Evolutionary conservation across 2,113 vertebrate genomes (phyloP).

Genomic region (Microcebus ravelobensis): DNA sequence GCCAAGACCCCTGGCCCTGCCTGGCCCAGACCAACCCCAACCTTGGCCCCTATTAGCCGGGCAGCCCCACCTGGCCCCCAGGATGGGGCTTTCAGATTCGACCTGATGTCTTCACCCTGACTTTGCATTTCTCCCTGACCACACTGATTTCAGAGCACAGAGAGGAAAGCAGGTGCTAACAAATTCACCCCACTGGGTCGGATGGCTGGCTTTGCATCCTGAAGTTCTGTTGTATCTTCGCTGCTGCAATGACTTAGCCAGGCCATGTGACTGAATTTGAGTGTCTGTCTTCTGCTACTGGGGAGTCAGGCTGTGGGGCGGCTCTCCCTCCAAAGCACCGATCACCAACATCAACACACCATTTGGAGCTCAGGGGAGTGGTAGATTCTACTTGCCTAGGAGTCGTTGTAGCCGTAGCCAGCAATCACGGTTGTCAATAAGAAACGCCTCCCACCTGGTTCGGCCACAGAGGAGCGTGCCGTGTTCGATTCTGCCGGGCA

Average conservation of each 20-base stretch:
- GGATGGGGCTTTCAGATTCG: background rate
- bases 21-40: background rate
- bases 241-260: too few species aligned
- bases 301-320: accelerated
- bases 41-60: background rate
- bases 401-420: background rate
- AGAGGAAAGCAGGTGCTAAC: background rate
- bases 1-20: background rate
- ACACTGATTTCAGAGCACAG: accelerated
- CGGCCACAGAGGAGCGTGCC: accelerated
- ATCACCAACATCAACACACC: accelerated
- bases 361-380: background rate
- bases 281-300: background rate
- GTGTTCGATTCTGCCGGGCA: too few species aligned
- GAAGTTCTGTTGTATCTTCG: background rate
- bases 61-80: background rate
- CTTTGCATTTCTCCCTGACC: background rate
- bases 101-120: background rate
- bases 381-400: background rate
- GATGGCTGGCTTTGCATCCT: accelerated
- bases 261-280: accelerated
- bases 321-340: too few species aligned
- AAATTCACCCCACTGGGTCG: accelerated
- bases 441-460: background rate
- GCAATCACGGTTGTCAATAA: background rate